phyloP scores from a whole-genome alignment of 2,113 vertebrate genomes.

The Potamarius usumacintae region DNA sequence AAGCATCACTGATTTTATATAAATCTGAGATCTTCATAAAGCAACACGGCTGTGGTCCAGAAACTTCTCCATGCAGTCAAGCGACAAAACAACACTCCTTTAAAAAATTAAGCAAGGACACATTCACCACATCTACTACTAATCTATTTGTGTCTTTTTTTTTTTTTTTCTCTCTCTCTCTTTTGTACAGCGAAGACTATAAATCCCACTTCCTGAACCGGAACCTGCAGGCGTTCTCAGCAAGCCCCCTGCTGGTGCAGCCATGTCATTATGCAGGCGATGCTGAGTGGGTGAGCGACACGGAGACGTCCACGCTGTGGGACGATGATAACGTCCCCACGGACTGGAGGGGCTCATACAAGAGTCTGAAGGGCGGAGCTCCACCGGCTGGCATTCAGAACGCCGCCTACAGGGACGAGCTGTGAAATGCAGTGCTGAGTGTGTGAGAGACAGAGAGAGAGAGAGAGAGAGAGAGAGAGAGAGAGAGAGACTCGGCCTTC shows the following conservation, averaged over 20 bases:
- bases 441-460: background rate
- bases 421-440: conserved; percentile 66
- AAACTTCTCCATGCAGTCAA: too few species aligned
- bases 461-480: background rate
- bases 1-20: too few species aligned
- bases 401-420: conserved; percentile 77
- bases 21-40: background rate
- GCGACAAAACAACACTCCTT: background rate
- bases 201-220: conserved; percentile 84
- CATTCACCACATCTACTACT: background rate
- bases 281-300: conserved; percentile 89
- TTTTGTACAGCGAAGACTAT: conserved; percentile 80
- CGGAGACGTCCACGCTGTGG: conserved; percentile 94
- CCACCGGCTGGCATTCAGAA: conserved; percentile 66
- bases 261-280: conserved; percentile 93
- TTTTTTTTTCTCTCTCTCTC: background rate
- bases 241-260: conserved; percentile 83
- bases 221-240: conserved; percentile 84
- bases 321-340: conserved; percentile 83
- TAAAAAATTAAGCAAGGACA: background rate
- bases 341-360: conserved; percentile 88
- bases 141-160: background rate
- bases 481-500: background rate
- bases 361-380: conserved; percentile 79
- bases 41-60: background rate